Conservation (phyloP, 2,888 invertebrate genomes). For the Dioctria rufipes region DNA sequence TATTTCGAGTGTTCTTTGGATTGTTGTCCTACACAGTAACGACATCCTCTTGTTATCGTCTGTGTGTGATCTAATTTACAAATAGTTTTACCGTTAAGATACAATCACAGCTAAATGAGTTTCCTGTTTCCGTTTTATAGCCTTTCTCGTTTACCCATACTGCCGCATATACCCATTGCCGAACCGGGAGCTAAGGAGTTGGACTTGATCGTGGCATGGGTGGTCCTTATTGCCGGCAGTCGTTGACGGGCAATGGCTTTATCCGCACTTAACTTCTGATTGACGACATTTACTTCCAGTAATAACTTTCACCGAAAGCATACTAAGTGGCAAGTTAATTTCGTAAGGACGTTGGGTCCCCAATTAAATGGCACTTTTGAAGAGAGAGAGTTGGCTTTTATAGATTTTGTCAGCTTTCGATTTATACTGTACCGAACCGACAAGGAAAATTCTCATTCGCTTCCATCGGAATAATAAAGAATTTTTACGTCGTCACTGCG, state of each 20-base stretch:
- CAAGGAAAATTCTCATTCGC: not conserved
- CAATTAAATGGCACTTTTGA: slow-evolving; percentile 39
- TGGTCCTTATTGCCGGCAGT: slow-evolving; percentile 27
- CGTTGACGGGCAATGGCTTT: slow-evolving; percentile 45
- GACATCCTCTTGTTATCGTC: slow-evolving; percentile 50
- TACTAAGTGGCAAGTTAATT: slow-evolving; percentile 45
- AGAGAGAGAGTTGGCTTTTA: not conserved
- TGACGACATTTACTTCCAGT: slow-evolving; percentile 47
- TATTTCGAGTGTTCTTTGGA: slow-evolving; percentile 54
- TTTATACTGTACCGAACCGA: not conserved
- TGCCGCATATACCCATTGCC: not conserved
- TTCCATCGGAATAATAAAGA: not conserved
- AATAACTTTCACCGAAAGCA: slow-evolving; percentile 50
- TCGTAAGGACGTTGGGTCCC: slow-evolving; percentile 10
- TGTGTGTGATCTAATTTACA: slow-evolving; percentile 59
- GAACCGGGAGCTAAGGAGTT: not conserved
- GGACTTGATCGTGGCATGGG: slow-evolving; percentile 9
- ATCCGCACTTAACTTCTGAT: slow-evolving; percentile 52
- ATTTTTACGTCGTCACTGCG: not conserved
- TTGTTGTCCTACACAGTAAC: slow-evolving; percentile 46
- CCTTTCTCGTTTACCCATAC: not conserved
- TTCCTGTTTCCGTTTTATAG: slow-evolving; percentile 54
- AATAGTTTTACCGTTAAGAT: slow-evolving; percentile 60
- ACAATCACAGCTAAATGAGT: slow-evolving; percentile 58
- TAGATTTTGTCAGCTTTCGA: not conserved